A percentile compares a stretch with the other conserved stretches of the same genome.
Evolutionary conservation across 2,888 invertebrate species (phyloP).

Genomic region (Drosophila paucipuncta): DNA sequence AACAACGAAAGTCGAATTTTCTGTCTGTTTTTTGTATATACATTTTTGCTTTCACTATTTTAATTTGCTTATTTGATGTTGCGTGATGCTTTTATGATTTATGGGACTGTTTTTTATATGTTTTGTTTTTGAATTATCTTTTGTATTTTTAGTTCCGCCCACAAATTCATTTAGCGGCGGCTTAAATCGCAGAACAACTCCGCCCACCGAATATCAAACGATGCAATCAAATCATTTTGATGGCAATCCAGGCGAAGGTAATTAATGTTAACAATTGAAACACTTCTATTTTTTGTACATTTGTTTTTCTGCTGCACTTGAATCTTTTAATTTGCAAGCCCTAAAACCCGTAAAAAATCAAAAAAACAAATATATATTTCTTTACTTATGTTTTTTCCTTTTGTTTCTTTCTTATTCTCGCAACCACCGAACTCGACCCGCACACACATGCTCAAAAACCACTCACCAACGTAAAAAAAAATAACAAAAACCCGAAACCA

Average conservation of each 20-base stretch:
- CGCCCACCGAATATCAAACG: conserved; percentile 82
- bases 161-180: conserved; percentile 76
- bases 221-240: conserved; percentile 75
- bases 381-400: conserved; percentile 36
- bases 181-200: conserved; percentile 78
- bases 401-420: conserved; percentile 37
- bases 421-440: conserved; percentile 23
- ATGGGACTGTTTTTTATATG: conserved; percentile 6
- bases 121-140: conserved; percentile 28
- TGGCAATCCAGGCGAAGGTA: conserved; percentile 83
- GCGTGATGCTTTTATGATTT: conserved; percentile 15
- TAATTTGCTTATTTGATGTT: conserved; percentile 10
- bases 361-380: conserved; percentile 9
- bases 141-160: conserved; percentile 77
- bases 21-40: background rate
- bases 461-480: conserved; percentile 6
- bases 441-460: conserved; percentile 40
- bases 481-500: background rate
- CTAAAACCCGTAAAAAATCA: background rate
- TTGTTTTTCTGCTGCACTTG: conserved; percentile 20
- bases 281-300: conserved; percentile 25
- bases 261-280: conserved; percentile 38
- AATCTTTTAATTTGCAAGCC: conserved; percentile 25
- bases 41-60: conserved; percentile 7
- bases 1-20: background rate